Evolutionary conservation across 2,888 invertebrate genomes (phyloP), one percentile per base, ranked within the genome.

Genomic region (Parelbella ahira): DNA sequence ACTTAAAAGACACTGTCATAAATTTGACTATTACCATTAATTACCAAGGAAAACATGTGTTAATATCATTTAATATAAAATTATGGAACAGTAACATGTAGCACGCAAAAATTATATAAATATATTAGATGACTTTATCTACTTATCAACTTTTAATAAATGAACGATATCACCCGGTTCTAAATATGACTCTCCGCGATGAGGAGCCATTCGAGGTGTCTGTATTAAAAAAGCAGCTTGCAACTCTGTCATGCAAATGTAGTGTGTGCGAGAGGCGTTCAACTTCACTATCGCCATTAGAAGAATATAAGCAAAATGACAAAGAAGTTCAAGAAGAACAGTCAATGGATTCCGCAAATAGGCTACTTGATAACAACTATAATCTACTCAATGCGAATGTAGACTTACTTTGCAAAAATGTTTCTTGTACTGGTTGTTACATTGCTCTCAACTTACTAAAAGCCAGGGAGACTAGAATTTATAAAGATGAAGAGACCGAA

Each of bases 401-500:
- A 3, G 33, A 42, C 15, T 15, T 21, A 3, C 27, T 34, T 3
- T 42, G 21, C 4, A 62, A 57, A 24, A 53, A 63, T 36, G 32
- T 48, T 1, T 49, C 61, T 3, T 80, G 77, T 34, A 68, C 76
- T 1, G 64, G 64, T 5, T 79, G 78, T 44, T 63, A 57, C 18
- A 45, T 68, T 32, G 64, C 68, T 4, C 48, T 68, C 38, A 66
- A 55, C 44, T 37, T 72, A 8, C 44, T 75, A 27, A 56, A 60
- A 12, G 53, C 54, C 5, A 57, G 54, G 19, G 32, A 50, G 1
- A 45, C 57, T 1, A 72, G 51, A 50, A 38, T 72, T 27, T 51
- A 70, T 8, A 80, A 80, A 63, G 82, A 82, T 33, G 70, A 68
- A 45, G 71, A 68, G 42, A 55, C 60, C 0, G 75, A 68, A 59